A percentile compares a stretch with the other conserved stretches of the same genome.
These are phyloP conservation scores for Anticlea derivata DNA, from an alignment of 2,888 invertebrate genomes.

Conservation along the genomic window DNA sequence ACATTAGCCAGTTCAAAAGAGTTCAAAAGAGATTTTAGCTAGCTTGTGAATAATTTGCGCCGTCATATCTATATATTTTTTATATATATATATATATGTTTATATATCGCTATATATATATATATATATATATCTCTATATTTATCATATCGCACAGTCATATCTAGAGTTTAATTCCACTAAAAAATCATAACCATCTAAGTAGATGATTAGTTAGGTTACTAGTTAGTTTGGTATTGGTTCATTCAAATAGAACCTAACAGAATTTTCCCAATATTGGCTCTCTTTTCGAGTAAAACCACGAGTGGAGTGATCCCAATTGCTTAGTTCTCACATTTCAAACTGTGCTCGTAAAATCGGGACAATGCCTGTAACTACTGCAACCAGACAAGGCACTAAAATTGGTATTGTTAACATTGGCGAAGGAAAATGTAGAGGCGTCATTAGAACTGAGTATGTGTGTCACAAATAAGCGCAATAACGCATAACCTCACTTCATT, in stretches of 20 bases:
- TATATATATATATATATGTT: too few relatives aligned
- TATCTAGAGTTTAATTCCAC: too few relatives aligned
- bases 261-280: background rate
- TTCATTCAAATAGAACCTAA: background rate
- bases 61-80: too few relatives aligned
- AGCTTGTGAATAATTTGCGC: too few relatives aligned
- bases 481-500: background rate
- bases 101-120: too few relatives aligned
- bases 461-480: background rate
- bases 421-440: background rate
- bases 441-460: background rate
- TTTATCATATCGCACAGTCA: too few relatives aligned
- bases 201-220: too few relatives aligned
- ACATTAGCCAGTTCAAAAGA: too few relatives aligned
- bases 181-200: too few relatives aligned
- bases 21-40: too few relatives aligned
- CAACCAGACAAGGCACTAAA: conserved; percentile 64
- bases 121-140: too few relatives aligned
- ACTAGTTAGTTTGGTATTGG: too few relatives aligned
- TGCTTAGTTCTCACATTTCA: conserved; percentile 35
- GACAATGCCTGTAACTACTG: conserved; percentile 64
- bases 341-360: conserved; percentile 54
- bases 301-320: conserved; percentile 29
- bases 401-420: conserved; percentile 60
- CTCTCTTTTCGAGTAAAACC: conserved; percentile 13